Conservation (phyloP, 2,888 invertebrate genomes). For the Meganola albula region DNA sequence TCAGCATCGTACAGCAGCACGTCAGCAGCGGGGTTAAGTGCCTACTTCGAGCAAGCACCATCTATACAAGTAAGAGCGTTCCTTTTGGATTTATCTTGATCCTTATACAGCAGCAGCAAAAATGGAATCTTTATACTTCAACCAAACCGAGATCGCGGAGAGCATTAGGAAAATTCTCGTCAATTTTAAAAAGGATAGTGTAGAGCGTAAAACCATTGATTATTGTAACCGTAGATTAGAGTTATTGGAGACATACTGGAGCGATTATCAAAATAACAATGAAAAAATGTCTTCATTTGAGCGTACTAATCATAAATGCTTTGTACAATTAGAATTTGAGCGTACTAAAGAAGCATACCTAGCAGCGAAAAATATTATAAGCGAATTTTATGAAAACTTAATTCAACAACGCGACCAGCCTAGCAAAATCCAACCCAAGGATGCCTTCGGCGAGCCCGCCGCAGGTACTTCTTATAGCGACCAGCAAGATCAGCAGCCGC, state of each 20-base stretch:
- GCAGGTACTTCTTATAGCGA: not conserved
- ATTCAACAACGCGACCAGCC: not conserved
- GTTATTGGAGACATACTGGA: conserved; percentile 2
- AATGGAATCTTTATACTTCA: conserved; percentile 1
- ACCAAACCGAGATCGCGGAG: conserved; percentile 2
- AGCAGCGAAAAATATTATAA: not conserved
- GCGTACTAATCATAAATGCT: conserved; percentile 2
- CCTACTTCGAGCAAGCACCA: not conserved
- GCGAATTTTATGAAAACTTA: not conserved
- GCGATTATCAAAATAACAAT: conserved; percentile 1
- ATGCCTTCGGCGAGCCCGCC: not conserved
- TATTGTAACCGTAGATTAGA: conserved; percentile 6
- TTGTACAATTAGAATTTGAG: not conserved
- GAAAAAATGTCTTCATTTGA: conserved; percentile 1
- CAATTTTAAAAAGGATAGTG: conserved; percentile 5
- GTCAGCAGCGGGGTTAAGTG: not conserved
- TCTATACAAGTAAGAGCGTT: not conserved
- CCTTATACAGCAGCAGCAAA: not conserved
- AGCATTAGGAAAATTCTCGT: not conserved
- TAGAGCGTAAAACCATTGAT: conserved; percentile 4
- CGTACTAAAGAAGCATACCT: not conserved
- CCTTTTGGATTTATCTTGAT: not conserved
- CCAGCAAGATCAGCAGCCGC: not conserved
- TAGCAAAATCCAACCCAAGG: not conserved
- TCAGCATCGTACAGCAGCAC: not conserved